phyloP scores from a whole-genome alignment of 2,888 invertebrate species.

The Hyles lineata region DNA sequence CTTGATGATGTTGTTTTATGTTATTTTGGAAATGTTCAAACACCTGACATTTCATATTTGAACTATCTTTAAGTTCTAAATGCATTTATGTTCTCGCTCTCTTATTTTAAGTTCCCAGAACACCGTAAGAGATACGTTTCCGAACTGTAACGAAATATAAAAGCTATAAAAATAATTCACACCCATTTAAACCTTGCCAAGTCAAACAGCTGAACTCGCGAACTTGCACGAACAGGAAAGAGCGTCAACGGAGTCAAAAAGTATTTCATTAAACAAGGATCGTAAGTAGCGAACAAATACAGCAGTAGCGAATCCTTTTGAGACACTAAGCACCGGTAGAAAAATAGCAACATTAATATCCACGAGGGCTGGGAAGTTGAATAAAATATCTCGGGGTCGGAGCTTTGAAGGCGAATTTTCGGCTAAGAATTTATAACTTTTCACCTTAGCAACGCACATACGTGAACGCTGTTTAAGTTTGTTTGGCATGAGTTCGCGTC shows the following conservation, averaged over 20 bases:
- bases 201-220: slow-evolving; percentile 22
- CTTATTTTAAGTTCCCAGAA: not conserved
- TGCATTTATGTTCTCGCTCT: too few species aligned
- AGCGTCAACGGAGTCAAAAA: slow-evolving; percentile 14
- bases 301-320: slow-evolving; percentile 16
- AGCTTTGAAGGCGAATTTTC: slow-evolving; percentile 29
- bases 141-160: not conserved
- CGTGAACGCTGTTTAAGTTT: slow-evolving; percentile 21
- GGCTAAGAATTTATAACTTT: slow-evolving; percentile 20
- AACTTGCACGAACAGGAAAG: slow-evolving; percentile 16
- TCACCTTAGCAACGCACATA: slow-evolving; percentile 15
- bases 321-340: slow-evolving; percentile 18
- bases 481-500: slow-evolving; percentile 4
- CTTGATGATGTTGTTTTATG: not conserved
- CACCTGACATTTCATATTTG: too few species aligned
- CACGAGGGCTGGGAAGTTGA: not conserved
- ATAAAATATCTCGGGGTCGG: slow-evolving; percentile 13
- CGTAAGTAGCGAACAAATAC: slow-evolving; percentile 27
- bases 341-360: slow-evolving; percentile 31
- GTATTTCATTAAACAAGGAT: slow-evolving; percentile 30
- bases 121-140: not conserved
- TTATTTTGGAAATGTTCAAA: not conserved
- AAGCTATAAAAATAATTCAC: not conserved
- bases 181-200: not conserved
- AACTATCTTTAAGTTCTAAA: too few species aligned